These are phyloP conservation scores for Cephalopterus ornatus DNA, from an alignment of 2,113 vertebrate genomes.

Conservation along the genomic window DNA sequence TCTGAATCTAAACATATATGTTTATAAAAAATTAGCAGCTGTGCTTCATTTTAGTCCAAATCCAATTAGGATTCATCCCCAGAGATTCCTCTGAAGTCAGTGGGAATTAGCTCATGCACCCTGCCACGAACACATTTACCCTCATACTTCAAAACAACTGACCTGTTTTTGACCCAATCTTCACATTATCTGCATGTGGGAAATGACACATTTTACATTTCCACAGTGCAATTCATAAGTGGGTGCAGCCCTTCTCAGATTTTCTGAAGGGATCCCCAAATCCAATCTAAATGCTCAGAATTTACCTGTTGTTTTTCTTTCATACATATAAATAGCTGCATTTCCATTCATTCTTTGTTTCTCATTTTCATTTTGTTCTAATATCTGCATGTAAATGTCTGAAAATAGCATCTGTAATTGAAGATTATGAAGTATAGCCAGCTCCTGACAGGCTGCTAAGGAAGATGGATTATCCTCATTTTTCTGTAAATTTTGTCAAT, in stretches of 20 bases:
- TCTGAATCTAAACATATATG: neutral
- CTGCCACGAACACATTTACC: conserved; percentile 29
- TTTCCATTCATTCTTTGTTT: conserved; percentile 84
- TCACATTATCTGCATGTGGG: conserved; percentile 28
- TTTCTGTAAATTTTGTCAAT: conserved; percentile 99
- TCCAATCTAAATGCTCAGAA: conserved; percentile 72
- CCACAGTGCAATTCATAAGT: neutral
- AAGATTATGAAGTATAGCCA: conserved; percentile 99
- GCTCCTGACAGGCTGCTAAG: conserved; percentile 98
- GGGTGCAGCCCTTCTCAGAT: conserved; percentile 22
- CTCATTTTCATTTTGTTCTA: conserved; percentile 92
- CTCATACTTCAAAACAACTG: conserved; percentile 38
- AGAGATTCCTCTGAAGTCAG: neutral
- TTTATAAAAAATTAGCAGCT: conserved; percentile 1
- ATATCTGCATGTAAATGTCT: conserved; percentile 89
- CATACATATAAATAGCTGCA: conserved; percentile 83
- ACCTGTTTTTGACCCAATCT: conserved; percentile 62
- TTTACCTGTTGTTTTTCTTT: conserved; percentile 78
- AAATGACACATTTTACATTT: neutral
- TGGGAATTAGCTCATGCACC: neutral
- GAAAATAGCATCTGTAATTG: conserved; percentile 96
- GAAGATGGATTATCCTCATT: conserved; percentile 99
- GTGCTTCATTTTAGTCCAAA: conserved; percentile 9
- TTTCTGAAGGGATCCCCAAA: conserved; percentile 70
- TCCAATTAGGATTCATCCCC: conserved; percentile 30